phyloP scores from a whole-genome alignment of 1,140 invertebrate genomes.

The Drosophila orena region DNA sequence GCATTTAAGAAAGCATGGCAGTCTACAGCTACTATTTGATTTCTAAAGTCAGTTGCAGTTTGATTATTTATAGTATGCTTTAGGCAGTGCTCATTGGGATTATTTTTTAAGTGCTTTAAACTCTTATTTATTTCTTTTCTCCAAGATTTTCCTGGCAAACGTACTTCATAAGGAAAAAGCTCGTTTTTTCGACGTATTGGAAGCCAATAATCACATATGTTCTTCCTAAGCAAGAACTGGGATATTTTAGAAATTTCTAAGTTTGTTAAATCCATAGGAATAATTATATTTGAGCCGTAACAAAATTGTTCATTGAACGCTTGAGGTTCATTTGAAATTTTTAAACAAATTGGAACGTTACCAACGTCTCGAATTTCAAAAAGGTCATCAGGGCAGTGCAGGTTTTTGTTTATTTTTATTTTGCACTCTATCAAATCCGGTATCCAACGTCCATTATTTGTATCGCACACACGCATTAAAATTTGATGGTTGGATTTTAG shows the following conservation, averaged over 20 bases:
- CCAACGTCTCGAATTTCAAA: slow-evolving; percentile 39
- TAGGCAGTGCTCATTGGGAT: slow-evolving; percentile 52
- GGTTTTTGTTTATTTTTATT: slow-evolving; percentile 4
- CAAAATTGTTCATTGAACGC: slow-evolving; percentile 63
- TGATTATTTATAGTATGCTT: neutral
- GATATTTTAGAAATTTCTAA: slow-evolving; percentile 5
- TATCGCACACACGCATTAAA: slow-evolving; percentile 47
- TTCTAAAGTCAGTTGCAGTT: neutral
- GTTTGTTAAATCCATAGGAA: slow-evolving; percentile 27
- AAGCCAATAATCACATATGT: slow-evolving; percentile 69
- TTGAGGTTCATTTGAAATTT: slow-evolving; percentile 38
- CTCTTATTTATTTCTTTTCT: slow-evolving; percentile 34
- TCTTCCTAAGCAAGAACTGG: slow-evolving; percentile 20
- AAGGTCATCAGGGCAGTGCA: slow-evolving; percentile 53
- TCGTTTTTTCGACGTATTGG: slow-evolving; percentile 52
- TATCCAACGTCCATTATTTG: slow-evolving; percentile 27
- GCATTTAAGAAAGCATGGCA: slow-evolving; percentile 47
- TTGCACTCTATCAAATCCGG: slow-evolving; percentile 34
- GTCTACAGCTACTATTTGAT: slow-evolving; percentile 11
- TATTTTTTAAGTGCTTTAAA: slow-evolving; percentile 21
- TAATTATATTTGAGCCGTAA: slow-evolving; percentile 56
- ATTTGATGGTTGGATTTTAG: slow-evolving; percentile 27
- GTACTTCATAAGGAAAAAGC: slow-evolving; percentile 56
- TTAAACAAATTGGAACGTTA: slow-evolving; percentile 34
- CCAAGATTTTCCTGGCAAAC: slow-evolving; percentile 70